Conservation (phyloP, 2,888 invertebrate species). For the Heteromurus nitidus region DNA sequence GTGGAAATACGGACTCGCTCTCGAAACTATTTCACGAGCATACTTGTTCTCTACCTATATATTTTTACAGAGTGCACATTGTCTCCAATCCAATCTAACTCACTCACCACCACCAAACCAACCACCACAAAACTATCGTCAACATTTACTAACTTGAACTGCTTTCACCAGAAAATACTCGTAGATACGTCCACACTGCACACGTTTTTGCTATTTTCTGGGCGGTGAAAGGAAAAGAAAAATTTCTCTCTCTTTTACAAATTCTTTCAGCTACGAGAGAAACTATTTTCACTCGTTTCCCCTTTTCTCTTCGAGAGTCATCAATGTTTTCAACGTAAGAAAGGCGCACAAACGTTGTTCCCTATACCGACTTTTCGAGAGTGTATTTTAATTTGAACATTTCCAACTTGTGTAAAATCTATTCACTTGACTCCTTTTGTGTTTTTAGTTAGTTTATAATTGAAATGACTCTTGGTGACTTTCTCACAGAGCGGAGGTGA, state of each 20-base stretch:
- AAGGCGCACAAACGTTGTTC: too few relatives aligned
- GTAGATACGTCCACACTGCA: too few relatives aligned
- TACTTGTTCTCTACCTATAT: too few relatives aligned
- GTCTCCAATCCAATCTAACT: slow-evolving; percentile 14
- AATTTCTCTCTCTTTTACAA: slow-evolving; percentile 16
- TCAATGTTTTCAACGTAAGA: slow-evolving; percentile 19
- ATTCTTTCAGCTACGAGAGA: slow-evolving; percentile 22
- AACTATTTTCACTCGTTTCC: slow-evolving; percentile 30
- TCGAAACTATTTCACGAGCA: too few relatives aligned
- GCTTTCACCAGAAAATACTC: slow-evolving; percentile 4
- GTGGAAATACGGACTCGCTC: too few relatives aligned
- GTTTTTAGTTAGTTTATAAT: slow-evolving; percentile 36
- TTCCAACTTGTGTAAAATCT: slow-evolving; percentile 20
- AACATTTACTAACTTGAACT: slow-evolving; percentile 16
- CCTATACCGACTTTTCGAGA: neutral
- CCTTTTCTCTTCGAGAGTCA: neutral
- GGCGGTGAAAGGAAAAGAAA: slow-evolving; percentile 24
- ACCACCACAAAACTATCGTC: slow-evolving; percentile 31
- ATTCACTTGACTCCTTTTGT: slow-evolving; percentile 30
- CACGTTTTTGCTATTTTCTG: neutral
- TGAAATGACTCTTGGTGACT: slow-evolving; percentile 17
- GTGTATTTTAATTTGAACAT: neutral
- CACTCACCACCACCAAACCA: neutral
- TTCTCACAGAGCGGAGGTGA: neutral
- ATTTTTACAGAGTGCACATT: too few relatives aligned